Evolutionary conservation across 2,113 vertebrate genomes (phyloP), one percentile per base, ranked within the genome.

Genomic region (Zosterops hypoxanthus): DNA sequence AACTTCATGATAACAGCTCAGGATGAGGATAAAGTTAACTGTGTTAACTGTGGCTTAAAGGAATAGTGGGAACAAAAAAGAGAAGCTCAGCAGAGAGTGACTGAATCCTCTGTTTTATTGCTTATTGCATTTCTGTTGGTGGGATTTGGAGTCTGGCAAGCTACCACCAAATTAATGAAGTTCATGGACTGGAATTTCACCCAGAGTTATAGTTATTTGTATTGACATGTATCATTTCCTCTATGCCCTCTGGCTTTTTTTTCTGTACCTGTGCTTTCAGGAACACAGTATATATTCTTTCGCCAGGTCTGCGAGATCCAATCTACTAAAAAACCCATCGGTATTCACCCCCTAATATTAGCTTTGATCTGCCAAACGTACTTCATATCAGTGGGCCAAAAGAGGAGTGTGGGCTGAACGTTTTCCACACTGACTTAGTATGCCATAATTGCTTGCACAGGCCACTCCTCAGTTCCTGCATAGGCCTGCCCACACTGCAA

Each of bases 191-290:
- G 87, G 90, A 95, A 94, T 96, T 95, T 94, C 29, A 91, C 70
- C 24, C 70, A 94, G 66, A 89, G 78, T 94, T 52, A 69, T 92
- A 82, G 82, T 41, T 95, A 91, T 87, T 97, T 94, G 94, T 95
- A 92, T 95, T 95, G 94, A 95, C 75, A 90, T 90, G 87, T 82
- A 95, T 90, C 19, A 61, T 90, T 94, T 95, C 89, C 82, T 92
- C 56, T 76, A 6, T 80, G 59, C 66, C 91, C 55, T 55, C 59
- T 77, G 50, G 93, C 75, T 63, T 87, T 88, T 88, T 86, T 81
- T 59, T 64, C 64, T 47, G 7, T 88, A 88, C 50, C 63, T 73
- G 11, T 91, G 60, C 55, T 95, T 96, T 95, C 71, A 95, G 85
- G 82, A 95, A 63, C 46, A 85, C 22, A 31, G 19, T 59, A 31